Base-by-base conservation (phyloP, 2,888 invertebrate genomes). In the Rotaria socialis region DNA sequence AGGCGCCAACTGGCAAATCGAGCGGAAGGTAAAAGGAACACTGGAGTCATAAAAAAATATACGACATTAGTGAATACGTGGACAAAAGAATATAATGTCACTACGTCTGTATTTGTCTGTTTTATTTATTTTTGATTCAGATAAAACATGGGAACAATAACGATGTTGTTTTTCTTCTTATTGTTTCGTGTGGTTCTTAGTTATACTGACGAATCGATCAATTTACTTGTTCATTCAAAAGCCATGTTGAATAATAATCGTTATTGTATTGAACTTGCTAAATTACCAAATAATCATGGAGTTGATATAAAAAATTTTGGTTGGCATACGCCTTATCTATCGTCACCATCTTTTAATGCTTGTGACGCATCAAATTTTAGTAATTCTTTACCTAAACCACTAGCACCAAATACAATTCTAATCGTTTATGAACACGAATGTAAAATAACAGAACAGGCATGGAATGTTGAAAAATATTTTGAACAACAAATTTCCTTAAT, bases 181-280 rank as follows among this genome's bases (percentile, higher is more conserved):
- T 41, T 14, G 35, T 67, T 4, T 67, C 35, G 16, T 7, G 8
- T 19, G 1, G 67, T 67, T 19, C 16, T 27, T 19, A 19, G 16
- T 4, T 35, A 80, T 47, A 47, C 80, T n/a, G 80, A 47, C n/a
- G 80, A 47, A 47, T 41, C 80, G 5, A 24, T 80, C 3, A 80
- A 80, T 80, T 47, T 80, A 80, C 8, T 80, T 24, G n/a, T 24
- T 47, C 43, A 24, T 80, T 47, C 47, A 80, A n/a, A 3, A 24
- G 16, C 47, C 0, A 11, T n/a, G 24, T 47, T 24, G 11, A 35
- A 47, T 24, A 24, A 4, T n/a, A 4, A 80, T 80, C 80, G 80
- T 47, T 80, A 80, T 80, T 80, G 80, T 80, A 24, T 80, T 24
- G 24, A 80, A 80, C 47, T 80, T 22, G 80, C 80, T n/a, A n/a